Evolutionary conservation across 2,797 vertebrate species (phyloP), one percentile per base, ranked within the genome.

Genomic region (Danio tinwini): DNA sequence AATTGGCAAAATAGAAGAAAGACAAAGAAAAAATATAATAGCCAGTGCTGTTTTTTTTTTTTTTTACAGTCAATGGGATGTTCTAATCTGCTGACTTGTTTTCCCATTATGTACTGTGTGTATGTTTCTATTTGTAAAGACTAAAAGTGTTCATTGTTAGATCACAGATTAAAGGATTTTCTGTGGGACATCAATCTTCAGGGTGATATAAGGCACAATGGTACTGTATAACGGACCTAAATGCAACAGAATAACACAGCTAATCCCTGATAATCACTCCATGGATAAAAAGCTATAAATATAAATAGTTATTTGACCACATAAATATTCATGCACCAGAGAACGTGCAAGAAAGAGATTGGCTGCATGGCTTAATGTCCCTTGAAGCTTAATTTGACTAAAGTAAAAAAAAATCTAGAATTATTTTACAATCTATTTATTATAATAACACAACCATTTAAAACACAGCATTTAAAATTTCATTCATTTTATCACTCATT

Each of bases 221-320:
- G 76, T 29, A n/a, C n/a, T n/a, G n/a, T n/a, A 1, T 79, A 76
- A 79, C 67, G 19, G 19, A 82, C 80, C 37, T 76, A 82, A 80
- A 81, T 69, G 21, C 56, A 71, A 74, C 17, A 76, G 40, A 65
- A 71, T 71, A 64, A 76, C 65, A 16, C 58, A 76, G 47, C 50
- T 73, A 81, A 70, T 19, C 45, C 56, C 74, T 50, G 65, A 76
- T 81, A 76, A 81, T 49, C 73, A 0, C 50, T 69, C 16, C n/a
- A 59, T 47, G 44, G 47, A 52, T 21, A 64, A 55, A 58, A 56
- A 55, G 8, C 29, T n/a, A n/a, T n/a, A n/a, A n/a, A n/a, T n/a
- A n/a, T n/a, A n/a, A n/a, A n/a, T n/a, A 56, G 39, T 52, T 61
- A 69, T n/a, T 59, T 47, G 53, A 49, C 11, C 63, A 68, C 21